Evolutionary conservation across 2,888 invertebrate species (phyloP).

Genomic region (Orthonevra nobilis): DNA sequence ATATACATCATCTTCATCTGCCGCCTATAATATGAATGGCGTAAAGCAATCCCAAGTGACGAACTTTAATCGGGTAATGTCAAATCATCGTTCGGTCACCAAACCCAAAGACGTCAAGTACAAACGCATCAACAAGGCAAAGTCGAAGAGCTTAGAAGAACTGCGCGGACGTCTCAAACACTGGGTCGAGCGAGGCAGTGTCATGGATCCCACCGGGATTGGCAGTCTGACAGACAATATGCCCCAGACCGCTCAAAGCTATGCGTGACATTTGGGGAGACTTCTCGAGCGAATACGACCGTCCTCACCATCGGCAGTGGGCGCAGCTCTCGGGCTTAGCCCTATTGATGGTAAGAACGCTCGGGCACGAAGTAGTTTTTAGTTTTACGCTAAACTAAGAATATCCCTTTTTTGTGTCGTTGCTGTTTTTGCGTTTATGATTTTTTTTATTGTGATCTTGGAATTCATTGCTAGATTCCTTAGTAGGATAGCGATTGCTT

Average conservation of each 20-base stretch:
- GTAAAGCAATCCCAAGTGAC: constrained; percentile 83
- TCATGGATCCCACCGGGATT: constrained; percentile 71
- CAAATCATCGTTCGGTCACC: constrained; percentile 93
- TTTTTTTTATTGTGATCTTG: constrained; percentile 45
- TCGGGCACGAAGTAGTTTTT: constrained; percentile 55
- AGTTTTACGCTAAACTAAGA: constrained; percentile 37
- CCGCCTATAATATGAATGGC: constrained; percentile 70
- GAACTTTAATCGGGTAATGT: constrained; percentile 92
- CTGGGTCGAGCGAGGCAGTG: constrained; percentile 89
- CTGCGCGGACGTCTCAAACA: constrained; percentile 90
- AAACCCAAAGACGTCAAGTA: constrained; percentile 95
- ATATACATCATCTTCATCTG: constrained; percentile 17
- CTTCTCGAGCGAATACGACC: constrained; percentile 68
- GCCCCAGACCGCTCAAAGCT: constrained; percentile 82
- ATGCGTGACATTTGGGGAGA: constrained; percentile 81
- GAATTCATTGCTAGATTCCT: constrained; percentile 47
- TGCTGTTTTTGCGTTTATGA: too few relatives aligned
- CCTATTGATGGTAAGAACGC: constrained; percentile 25
- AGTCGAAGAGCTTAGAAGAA: constrained; percentile 93
- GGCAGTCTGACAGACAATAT: constrained; percentile 75
- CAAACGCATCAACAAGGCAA: constrained; percentile 93
- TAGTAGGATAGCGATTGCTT: constrained; percentile 24
- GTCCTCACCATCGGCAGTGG: constrained; percentile 45
- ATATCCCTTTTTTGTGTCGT: not conserved
- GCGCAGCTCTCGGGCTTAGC: constrained; percentile 23